Percentiles rank a stretch among this genome's conserved stretches.
phyloP scores from a whole-genome alignment of 2,797 vertebrate genomes.

The Podargus strigoides region DNA sequence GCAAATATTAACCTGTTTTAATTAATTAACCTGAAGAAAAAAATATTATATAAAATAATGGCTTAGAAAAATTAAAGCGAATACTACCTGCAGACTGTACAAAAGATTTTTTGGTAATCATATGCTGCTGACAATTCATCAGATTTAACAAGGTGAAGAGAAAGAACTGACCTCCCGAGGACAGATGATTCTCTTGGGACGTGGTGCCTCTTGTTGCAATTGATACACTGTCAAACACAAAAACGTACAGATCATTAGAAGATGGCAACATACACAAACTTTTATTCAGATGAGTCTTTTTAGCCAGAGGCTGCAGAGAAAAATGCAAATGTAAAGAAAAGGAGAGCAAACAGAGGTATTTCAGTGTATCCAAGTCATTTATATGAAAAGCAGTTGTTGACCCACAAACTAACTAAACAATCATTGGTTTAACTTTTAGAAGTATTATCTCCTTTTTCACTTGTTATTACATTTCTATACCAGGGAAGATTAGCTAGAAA shows the following conservation, averaged over 20 bases:
- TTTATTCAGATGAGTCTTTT: conserved; percentile 34
- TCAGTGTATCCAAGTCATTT: conserved; percentile 19
- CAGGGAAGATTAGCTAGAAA: background rate
- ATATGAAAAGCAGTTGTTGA: conserved; percentile 46
- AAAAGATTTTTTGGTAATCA: conserved; percentile 2
- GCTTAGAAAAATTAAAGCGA: conserved; percentile 12
- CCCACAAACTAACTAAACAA: conserved; percentile 28
- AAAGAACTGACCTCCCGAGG: conserved; percentile 88
- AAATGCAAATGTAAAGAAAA: conserved; percentile 33
- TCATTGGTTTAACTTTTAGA: conserved; percentile 10
- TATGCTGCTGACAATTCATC: conserved; percentile 47
- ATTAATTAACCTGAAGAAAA: conserved; percentile 1
- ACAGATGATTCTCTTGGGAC: conserved; percentile 95
- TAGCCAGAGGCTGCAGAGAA: conserved; percentile 17
- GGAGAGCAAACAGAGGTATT: background rate
- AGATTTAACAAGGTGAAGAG: conserved; percentile 45
- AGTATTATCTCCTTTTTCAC: conserved; percentile 23
- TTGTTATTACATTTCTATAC: background rate
- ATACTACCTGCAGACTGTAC: background rate
- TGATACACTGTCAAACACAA: conserved; percentile 89
- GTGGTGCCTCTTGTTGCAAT: conserved; percentile 93
- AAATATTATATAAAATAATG: background rate
- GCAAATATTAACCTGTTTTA: background rate
- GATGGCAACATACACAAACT: background rate
- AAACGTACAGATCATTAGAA: conserved; percentile 59